Evolutionary conservation across 2,113 vertebrate species (phyloP).

Genomic region (Pluvianellus socialis): DNA sequence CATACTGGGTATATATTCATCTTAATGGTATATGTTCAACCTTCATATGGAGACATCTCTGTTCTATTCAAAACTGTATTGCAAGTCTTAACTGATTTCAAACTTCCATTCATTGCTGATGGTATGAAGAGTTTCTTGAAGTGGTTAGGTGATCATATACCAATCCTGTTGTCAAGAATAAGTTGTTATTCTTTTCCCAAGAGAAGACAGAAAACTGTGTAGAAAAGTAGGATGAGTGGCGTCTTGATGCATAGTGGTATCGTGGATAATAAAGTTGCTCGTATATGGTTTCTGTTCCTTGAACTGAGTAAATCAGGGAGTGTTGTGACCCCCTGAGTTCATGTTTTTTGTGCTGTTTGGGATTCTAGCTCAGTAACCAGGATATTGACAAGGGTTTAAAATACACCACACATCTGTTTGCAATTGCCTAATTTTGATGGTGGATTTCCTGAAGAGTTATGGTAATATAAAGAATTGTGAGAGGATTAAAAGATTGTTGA

Average conservation of each 20-base stretch:
- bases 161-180: background rate
- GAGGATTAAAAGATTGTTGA: constrained; percentile 32
- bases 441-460: constrained; percentile 51
- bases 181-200: background rate
- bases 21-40: background rate
- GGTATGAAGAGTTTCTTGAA: background rate
- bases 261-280: background rate
- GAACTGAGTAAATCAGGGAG: background rate
- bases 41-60: background rate
- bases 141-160: background rate
- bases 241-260: background rate
- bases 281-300: background rate
- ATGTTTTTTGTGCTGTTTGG: background rate
- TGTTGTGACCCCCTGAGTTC: background rate
- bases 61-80: background rate
- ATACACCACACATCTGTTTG: constrained; percentile 5
- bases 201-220: background rate
- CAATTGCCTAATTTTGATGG: constrained; percentile 41
- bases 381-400: background rate
- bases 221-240: background rate
- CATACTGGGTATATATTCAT: background rate
- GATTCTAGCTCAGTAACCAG: background rate
- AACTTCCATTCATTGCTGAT: background rate
- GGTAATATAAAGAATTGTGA: constrained; percentile 27
- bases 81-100: background rate